Evolutionary conservation across 2,113 vertebrate genomes (phyloP).

Genomic region (Glareola pratincola): DNA sequence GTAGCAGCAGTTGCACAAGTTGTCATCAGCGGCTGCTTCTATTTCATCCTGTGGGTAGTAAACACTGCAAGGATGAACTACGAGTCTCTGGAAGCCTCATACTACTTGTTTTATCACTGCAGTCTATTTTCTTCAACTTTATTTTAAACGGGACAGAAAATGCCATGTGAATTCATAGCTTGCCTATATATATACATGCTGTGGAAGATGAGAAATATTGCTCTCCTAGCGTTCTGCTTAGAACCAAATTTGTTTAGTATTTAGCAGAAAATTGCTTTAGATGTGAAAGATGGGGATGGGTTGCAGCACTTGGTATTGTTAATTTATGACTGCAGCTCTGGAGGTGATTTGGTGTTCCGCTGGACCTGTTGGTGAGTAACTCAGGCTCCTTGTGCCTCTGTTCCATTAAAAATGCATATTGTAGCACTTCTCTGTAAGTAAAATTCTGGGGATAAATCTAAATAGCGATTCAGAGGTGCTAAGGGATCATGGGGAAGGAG

Average conservation of each 20-base stretch:
- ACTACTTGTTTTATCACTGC: background rate
- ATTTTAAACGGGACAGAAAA: background rate
- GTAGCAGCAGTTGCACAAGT: background rate
- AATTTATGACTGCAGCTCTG: background rate
- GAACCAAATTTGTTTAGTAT: background rate
- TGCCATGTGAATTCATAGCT: background rate
- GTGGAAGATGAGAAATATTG: background rate
- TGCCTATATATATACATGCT: accelerated
- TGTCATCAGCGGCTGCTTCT: background rate
- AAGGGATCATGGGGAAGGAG: background rate
- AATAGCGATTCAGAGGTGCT: background rate
- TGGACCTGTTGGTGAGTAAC: background rate
- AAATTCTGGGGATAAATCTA: background rate
- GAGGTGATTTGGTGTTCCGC: background rate
- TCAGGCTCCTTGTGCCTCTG: background rate
- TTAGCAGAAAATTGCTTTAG: background rate
- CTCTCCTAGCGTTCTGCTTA: background rate
- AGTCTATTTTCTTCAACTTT: background rate
- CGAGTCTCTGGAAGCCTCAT: background rate
- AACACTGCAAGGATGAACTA: background rate
- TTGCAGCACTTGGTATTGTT: background rate
- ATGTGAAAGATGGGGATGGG: background rate
- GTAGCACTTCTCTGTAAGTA: background rate
- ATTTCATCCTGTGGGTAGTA: background rate
- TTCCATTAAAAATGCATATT: background rate